Evolutionary conservation across 2,113 vertebrate species (phyloP), one percentile per base, ranked within the genome.

Genomic region (Notiomystis cincta): DNA sequence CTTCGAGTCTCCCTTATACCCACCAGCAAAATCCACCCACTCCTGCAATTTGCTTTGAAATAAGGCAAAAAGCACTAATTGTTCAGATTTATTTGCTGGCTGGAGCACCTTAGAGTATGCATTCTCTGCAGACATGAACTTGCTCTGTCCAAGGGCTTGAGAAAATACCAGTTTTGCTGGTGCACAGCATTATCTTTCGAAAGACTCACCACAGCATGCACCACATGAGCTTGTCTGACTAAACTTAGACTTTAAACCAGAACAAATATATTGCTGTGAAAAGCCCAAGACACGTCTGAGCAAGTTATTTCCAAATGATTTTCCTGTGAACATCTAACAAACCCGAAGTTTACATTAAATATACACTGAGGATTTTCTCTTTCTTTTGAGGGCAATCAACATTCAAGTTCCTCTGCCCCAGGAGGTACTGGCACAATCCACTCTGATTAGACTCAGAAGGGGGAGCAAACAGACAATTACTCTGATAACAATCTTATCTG

Each of bases 391-490:
- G 83, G 80, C 53, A 95, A 94, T 90, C 96, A 96, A 20, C 45
- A 57, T 81, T 44, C 5, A 1, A 48, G 83, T 78, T 96, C 72
- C 90, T 87, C 76, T 92, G 86, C 92, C 72, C 35, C 76, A 65
- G 86, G 90, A 95, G 93, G 56, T 53, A 35, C 67, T 57, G 82
- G 93, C 93, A 90, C 76, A 94, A 90, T 93, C 82, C 90, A 42
- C 57, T 61, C 92, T 94, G 95, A 93, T 92, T 75, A 86, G 82
- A 78, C 42, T 69, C 60, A 14, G 56, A 87, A 93, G 44, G 53
- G 67, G 72, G 90, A 89, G 72, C 88, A 94, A 92, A 93, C 82
- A 96, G 82, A 94, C 76, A 90, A 94, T 95, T 93, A 94, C 56
- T 37, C 76, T 38, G 90, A 93, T 93, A 96, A 77, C 67, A 56